Conservation (phyloP, 1,140 invertebrate genomes). For the Laodelphax striatellus region DNA sequence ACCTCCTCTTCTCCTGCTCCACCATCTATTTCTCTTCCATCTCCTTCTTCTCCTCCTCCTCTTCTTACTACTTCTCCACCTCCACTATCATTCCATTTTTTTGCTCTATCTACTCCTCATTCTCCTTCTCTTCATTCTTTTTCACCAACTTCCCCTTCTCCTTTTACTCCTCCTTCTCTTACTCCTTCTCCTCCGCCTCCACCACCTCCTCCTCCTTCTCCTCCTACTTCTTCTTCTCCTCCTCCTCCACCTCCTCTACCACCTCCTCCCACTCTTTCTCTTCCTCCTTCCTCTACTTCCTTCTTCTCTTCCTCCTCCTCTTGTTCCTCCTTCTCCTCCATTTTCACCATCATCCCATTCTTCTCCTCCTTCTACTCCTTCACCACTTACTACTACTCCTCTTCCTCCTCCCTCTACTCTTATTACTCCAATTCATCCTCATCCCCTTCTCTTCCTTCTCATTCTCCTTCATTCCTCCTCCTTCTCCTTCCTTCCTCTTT, state of each 20-base stretch:
- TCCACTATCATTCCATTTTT: not conserved
- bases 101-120: not conserved
- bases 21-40: no score
- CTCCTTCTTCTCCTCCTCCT: not conserved
- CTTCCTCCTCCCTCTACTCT: no score
- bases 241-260: not conserved
- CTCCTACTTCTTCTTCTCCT: not conserved
- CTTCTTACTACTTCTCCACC: not conserved
- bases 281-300: not conserved
- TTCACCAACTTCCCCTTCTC: not conserved
- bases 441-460: not conserved
- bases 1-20: no score
- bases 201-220: not conserved
- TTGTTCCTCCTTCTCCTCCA: not conserved
- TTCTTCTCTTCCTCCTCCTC: not conserved
- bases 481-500: no score
- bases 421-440: no score
- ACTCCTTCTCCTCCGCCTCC: not conserved
- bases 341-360: not conserved
- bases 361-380: not conserved
- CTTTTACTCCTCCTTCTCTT: not conserved
- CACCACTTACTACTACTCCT: no score
- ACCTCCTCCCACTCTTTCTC: slow-evolving; percentile 2
- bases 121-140: not conserved
- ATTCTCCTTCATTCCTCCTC: no score